Evolutionary conservation across 2,113 vertebrate genomes (phyloP).

Genomic region (Ariopsis seemanni): DNA sequence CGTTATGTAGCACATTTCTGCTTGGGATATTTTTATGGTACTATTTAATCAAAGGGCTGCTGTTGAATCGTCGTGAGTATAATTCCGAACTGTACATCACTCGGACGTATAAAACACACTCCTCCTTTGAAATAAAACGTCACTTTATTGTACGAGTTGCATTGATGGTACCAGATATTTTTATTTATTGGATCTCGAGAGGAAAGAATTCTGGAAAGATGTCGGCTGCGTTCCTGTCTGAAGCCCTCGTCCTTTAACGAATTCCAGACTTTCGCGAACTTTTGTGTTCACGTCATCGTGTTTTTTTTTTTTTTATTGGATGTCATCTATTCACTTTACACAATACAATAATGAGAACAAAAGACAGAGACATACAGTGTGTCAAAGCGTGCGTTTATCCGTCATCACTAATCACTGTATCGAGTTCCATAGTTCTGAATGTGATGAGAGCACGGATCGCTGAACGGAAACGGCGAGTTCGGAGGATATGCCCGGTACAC

Average conservation of each 20-base stretch:
- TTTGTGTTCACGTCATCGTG: neutral
- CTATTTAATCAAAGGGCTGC: slow-evolving; percentile 23
- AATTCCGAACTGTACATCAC: neutral
- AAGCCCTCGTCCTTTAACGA: neutral
- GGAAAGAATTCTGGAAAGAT: neutral
- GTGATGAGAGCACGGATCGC: neutral
- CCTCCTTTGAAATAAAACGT: neutral
- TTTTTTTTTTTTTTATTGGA: too few relatives aligned
- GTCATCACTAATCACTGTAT: neutral
- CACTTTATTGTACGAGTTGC: neutral
- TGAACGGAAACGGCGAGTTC: too few relatives aligned
- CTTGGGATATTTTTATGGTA: neutral
- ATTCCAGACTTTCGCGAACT: neutral
- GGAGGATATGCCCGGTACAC: neutral
- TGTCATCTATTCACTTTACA: too few relatives aligned
- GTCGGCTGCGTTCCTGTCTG: neutral
- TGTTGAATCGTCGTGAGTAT: neutral
- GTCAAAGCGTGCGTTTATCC: too few relatives aligned
- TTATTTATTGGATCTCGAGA: neutral
- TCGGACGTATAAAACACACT: neutral
- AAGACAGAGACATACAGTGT: too few relatives aligned
- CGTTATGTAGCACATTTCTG: neutral
- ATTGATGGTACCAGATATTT: neutral
- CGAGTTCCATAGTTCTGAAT: neutral
- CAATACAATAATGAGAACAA: too few relatives aligned